These are phyloP conservation scores for Dromiciops gliroides DNA, from an alignment of 2,113 vertebrate genomes.

Conservation along the genomic window DNA sequence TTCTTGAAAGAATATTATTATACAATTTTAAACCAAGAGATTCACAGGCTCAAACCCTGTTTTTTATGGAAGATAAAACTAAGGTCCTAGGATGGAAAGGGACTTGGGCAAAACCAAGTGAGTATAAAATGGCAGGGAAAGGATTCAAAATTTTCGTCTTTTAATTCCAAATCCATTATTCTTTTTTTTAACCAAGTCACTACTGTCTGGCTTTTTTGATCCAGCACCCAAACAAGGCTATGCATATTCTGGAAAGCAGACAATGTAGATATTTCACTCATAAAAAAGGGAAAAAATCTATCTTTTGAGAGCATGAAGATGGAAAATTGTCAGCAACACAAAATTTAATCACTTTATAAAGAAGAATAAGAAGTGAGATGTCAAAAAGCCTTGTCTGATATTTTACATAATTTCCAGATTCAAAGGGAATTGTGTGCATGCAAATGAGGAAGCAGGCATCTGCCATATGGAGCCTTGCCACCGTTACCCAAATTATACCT, in stretches of 20 bases:
- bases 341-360: slow-evolving; percentile 58
- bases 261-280: slow-evolving; percentile 18
- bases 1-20: not conserved
- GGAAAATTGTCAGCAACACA: slow-evolving; percentile 53
- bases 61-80: not conserved
- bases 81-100: not conserved
- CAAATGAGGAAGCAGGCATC: slow-evolving; percentile 50
- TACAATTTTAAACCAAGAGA: not conserved
- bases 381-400: slow-evolving; percentile 57
- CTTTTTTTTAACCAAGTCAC: not conserved
- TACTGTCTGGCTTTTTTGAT: not conserved
- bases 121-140: not conserved
- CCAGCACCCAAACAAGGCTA: not conserved
- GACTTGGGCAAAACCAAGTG: not conserved
- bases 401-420: slow-evolving; percentile 68
- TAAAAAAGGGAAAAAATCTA: slow-evolving; percentile 35
- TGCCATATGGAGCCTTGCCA: slow-evolving; percentile 5
- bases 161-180: not conserved
- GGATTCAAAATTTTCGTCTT: not conserved
- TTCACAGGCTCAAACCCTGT: not conserved
- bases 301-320: slow-evolving; percentile 63
- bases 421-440: slow-evolving; percentile 58
- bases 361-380: slow-evolving; percentile 61
- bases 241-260: slow-evolving; percentile 5
- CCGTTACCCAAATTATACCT: slow-evolving; percentile 45